Evolutionary conservation across 2,113 vertebrate genomes (phyloP), one percentile per base, ranked within the genome.

Genomic region (Pterocles orientalis): DNA sequence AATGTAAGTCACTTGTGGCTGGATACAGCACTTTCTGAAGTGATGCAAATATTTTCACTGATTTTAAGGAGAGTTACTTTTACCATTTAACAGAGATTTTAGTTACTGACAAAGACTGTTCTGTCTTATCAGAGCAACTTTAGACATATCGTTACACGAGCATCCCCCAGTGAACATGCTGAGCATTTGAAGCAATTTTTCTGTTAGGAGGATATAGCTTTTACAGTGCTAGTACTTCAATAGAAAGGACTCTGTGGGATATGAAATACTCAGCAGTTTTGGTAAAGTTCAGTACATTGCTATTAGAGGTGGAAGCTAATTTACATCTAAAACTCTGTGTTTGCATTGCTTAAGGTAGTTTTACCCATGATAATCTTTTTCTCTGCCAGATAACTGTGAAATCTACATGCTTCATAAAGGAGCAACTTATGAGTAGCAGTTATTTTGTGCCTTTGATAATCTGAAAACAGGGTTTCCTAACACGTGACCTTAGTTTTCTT

Each of bases 101-200:
- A 85, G 86, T 96, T 93, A 86, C 51, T 91, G 60, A 62, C 39
- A 56, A 85, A 86, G 36, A 39, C 33, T 53, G 1, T 23, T 90
- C 33, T 64, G 17, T 58, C 78, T 82, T 95, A 90, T 54, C 54
- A 70, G 68, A 66, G 25, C 31, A 90, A 69, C 41, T 65, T 61
- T 47, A 94, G 43, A 21, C 12, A 20, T 53, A 79, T 19, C 33
- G 73, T 73, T 51, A 31, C 24, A 68, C 39, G 14, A 80, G 14
- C 33, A 65, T 82, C 8, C 60, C 34, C 34, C 60, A 33, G 31
- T 80, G 61, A 88, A 57, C 75, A 45, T 31, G 66, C 26, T 72
- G 79, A 86, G 70, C 50, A 65, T 90, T 80, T 85, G 62, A 93
- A 92, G 18, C 13, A 82, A 65, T 80, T 92, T 90, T 94, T 88